Conservation (phyloP, 2,113 vertebrate genomes). For the Nasalis larvatus region DNA sequence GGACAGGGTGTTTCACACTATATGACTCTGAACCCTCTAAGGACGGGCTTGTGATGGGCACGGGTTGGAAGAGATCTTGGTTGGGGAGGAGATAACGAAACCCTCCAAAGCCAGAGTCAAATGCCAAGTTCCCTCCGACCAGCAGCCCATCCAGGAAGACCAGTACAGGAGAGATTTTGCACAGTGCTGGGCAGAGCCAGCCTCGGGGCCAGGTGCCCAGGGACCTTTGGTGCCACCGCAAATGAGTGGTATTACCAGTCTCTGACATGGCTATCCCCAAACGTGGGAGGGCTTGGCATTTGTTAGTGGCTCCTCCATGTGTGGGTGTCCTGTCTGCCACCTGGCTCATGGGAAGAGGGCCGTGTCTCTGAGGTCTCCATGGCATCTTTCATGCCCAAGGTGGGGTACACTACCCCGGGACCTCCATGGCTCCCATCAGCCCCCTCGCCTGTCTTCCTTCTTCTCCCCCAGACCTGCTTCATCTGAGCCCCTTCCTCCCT, state of each 20-base stretch:
- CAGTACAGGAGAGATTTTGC: rapidly evolving
- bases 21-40: rapidly evolving
- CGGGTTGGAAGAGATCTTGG: too few relatives aligned
- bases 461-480: neutral
- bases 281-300: neutral
- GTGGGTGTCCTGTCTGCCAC: neutral
- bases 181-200: neutral
- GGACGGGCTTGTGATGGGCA: neutral
- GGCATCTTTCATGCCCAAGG: neutral
- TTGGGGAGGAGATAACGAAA: neutral
- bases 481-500: neutral
- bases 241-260: rapidly evolving
- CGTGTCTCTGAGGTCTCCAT: neutral
- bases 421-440: neutral
- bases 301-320: neutral
- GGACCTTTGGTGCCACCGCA: neutral
- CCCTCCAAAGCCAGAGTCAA: neutral
- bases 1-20: neutral
- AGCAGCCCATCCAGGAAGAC: neutral
- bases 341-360: neutral
- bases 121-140: neutral
- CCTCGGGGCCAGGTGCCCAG: neutral
- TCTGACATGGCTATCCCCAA: rapidly evolving
- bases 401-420: neutral
- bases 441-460: neutral